Evolutionary conservation across 2,797 vertebrate genomes (phyloP).

Genomic region (Myotis myotis): DNA sequence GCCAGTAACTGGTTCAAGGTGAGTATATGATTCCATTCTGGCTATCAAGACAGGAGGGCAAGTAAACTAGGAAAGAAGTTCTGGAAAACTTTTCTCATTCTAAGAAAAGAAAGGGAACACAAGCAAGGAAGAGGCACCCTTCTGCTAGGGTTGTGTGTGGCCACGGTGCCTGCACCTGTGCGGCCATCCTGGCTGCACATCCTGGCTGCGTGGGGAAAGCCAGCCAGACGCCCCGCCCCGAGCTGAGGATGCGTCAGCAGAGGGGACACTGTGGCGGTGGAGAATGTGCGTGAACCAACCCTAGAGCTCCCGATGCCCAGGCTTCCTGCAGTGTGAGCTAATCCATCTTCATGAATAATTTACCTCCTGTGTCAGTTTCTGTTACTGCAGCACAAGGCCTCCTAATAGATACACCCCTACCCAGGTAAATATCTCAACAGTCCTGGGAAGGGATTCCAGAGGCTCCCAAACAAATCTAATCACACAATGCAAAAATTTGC

Average conservation of each 20-base stretch:
- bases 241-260: no score
- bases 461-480: not conserved
- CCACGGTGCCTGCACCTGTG: not conserved
- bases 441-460: fast-evolving
- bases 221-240: not conserved
- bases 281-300: not conserved
- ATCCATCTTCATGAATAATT: not conserved
- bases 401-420: not conserved
- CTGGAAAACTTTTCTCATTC: not conserved
- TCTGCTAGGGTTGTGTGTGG: not conserved
- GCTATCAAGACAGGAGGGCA: not conserved
- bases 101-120: not conserved
- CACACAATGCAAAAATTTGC: not conserved
- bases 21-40: not conserved
- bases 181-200: no score
- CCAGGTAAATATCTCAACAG: not conserved
- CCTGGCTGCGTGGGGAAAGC: fast-evolving
- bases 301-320: not conserved
- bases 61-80: not conserved
- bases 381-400: no score
- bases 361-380: not conserved
- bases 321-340: not conserved
- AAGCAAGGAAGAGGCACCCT: not conserved
- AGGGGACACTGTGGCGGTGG: not conserved
- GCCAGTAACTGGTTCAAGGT: not conserved